Percentiles rank a stretch among this genome's conserved stretches.
Evolutionary conservation across 1,140 invertebrate species (phyloP).

Genomic region (Bathynomus jamesi): DNA sequence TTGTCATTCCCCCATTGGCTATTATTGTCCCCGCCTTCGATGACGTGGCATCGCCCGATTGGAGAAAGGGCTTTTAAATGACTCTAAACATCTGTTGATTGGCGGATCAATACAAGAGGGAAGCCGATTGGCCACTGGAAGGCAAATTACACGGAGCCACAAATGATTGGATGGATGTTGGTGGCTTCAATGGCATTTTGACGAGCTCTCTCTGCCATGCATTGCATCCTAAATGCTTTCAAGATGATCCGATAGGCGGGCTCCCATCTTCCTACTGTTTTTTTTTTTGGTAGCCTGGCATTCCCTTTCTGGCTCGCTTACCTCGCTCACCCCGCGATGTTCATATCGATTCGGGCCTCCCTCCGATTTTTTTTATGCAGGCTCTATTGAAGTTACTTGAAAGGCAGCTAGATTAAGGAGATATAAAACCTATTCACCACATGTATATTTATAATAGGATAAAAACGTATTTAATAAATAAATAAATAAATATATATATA

Average conservation of each 20-base stretch:
- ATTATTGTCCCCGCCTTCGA: not conserved
- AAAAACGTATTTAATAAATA: not conserved
- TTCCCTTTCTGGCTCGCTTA: not conserved
- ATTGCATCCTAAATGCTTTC: not conserved
- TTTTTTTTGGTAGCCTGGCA: not conserved
- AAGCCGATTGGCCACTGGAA: not conserved
- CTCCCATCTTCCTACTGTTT: too few relatives aligned
- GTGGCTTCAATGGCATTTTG: not conserved
- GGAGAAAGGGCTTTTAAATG: not conserved
- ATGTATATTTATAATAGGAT: not conserved
- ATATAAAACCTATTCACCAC: not conserved
- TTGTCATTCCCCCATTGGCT: not conserved
- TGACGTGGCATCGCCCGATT: not conserved
- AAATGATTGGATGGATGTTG: not conserved
- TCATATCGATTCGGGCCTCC: too few relatives aligned
- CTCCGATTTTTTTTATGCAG: too few relatives aligned
- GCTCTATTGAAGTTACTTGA: too few relatives aligned
- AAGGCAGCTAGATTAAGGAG: too few relatives aligned
- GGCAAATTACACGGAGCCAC: not conserved
- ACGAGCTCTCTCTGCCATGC: not conserved
- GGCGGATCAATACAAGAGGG: not conserved
- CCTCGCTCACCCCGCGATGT: not conserved
- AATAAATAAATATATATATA: not conserved
- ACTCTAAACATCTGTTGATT: constrained; percentile 1
- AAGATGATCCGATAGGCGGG: not conserved